Conservation (phyloP, 2,113 vertebrate genomes). For the Scatophagus argus region DNA sequence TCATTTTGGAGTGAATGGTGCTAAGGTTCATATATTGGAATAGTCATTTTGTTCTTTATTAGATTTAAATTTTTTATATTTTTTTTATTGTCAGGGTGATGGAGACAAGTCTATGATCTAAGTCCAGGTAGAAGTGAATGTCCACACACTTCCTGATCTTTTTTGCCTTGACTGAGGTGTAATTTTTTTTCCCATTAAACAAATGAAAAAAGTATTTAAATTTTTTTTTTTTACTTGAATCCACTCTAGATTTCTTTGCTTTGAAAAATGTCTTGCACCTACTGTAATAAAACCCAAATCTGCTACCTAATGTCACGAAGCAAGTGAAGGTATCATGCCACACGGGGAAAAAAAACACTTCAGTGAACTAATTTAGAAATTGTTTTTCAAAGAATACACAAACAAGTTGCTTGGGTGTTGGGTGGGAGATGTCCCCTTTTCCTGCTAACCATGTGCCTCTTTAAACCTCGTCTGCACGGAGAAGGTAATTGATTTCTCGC, state of each 20-base stretch:
- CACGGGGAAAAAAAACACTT: no score
- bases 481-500: constrained; percentile 42
- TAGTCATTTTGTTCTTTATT: neutral
- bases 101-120: neutral
- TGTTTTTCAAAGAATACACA: neutral
- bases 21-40: no score
- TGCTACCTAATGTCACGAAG: neutral
- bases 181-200: no score
- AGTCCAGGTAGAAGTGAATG: neutral
- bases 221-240: neutral
- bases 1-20: no score
- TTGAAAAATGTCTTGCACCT: neutral
- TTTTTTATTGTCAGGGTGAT: neutral
- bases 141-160: no score
- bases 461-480: neutral
- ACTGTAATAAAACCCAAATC: neutral
- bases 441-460: neutral
- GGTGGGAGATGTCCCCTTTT: neutral
- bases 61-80: neutral
- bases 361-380: neutral
- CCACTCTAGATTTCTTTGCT: neutral
- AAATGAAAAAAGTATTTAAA: no score
- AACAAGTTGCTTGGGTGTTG: neutral
- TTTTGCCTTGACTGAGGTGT: no score
- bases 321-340: no score